These are phyloP conservation scores for Seriola rivoliana DNA, from an alignment of 2,113 vertebrate genomes.

Conservation along the genomic window DNA sequence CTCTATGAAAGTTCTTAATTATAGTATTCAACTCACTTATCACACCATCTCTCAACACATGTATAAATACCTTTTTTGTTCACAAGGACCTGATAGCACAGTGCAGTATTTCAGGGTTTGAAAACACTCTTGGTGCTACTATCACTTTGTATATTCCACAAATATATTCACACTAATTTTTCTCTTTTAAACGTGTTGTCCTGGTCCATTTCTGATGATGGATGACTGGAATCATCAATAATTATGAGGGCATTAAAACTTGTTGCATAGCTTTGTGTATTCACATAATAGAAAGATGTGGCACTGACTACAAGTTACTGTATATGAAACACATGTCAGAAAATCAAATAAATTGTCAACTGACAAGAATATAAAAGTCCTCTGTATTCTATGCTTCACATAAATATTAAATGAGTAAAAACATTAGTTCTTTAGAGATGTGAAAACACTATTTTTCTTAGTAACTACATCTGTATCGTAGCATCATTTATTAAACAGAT, in stretches of 20 bases:
- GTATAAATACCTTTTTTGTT: background rate
- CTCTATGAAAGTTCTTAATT: conserved; percentile 17
- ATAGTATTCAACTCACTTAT: conserved; percentile 1
- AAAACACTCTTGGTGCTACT: conserved; percentile 11
- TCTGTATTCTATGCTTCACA: background rate
- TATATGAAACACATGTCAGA: background rate
- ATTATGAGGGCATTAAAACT: background rate
- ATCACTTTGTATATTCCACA: conserved; percentile 21
- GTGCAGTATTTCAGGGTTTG: conserved; percentile 8
- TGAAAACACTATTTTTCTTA: background rate
- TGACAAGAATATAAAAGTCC: background rate
- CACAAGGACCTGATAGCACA: background rate
- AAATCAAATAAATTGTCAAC: conserved; percentile 58
- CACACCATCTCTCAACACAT: background rate
- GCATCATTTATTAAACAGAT: background rate
- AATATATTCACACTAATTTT: conserved; percentile 15
- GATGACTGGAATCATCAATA: background rate
- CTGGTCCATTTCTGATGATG: conserved; percentile 8
- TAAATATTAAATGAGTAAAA: background rate
- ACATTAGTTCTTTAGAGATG: background rate
- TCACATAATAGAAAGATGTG: conserved; percentile 27
- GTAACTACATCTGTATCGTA: background rate
- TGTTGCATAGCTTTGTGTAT: background rate
- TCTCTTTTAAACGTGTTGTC: conserved; percentile 20
- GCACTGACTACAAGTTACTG: conserved; percentile 25